phyloP scores from a whole-genome alignment of 2,113 vertebrate genomes.

The Ariopsis seemanni region DNA sequence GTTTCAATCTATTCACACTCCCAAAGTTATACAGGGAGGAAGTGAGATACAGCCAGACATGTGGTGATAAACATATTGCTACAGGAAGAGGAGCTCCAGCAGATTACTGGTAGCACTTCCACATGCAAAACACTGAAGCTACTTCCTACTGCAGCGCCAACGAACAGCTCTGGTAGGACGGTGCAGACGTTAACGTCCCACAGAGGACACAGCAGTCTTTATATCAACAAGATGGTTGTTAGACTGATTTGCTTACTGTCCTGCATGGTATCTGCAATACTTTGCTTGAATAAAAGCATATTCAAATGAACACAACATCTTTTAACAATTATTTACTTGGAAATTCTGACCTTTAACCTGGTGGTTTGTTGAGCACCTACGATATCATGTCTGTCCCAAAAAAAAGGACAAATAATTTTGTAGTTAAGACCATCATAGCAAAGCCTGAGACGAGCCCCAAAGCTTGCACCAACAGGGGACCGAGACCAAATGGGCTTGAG shows the following conservation, averaged over 20 bases:
- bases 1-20: not conserved
- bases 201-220: not conserved
- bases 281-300: conserved; percentile 9
- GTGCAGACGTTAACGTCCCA: not conserved
- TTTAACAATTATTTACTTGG: not conserved
- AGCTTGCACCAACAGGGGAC: not conserved
- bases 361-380: not conserved
- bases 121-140: conserved; percentile 39
- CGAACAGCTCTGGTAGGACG: not conserved
- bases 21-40: conserved; percentile 30
- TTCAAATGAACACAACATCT: conserved; percentile 28
- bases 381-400: not conserved
- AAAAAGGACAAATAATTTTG: not conserved
- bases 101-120: not conserved
- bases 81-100: conserved; percentile 42
- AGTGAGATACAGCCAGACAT: not conserved
- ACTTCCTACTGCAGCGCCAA: conserved; percentile 39
- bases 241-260: conserved; percentile 21
- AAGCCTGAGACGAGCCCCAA: not conserved
- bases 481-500: not conserved
- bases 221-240: not conserved
- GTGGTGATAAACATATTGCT: conserved; percentile 9
- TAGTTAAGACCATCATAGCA: not conserved
- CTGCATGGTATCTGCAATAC: not conserved
- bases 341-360: not conserved